Evolutionary conservation across 2,888 invertebrate species (phyloP).

Genomic region (Caenorhabditis uteleia): DNA sequence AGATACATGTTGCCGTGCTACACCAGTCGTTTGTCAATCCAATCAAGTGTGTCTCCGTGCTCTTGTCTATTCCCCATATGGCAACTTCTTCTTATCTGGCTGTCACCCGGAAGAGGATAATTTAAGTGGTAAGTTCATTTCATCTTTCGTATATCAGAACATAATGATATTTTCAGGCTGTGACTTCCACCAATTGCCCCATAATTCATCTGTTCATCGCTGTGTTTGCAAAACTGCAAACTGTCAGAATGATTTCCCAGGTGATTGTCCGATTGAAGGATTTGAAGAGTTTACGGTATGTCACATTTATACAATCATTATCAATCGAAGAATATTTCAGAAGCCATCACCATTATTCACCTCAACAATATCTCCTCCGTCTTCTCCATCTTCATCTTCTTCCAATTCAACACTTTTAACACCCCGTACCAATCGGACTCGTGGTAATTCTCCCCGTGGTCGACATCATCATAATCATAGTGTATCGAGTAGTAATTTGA

Average conservation of each 20-base stretch:
- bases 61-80: slow-evolving; percentile 39
- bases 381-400: not conserved
- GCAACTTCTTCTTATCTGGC: slow-evolving; percentile 47
- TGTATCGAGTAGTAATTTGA: slow-evolving; percentile 8
- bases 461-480: slow-evolving; percentile 33
- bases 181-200: slow-evolving; percentile 37
- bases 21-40: slow-evolving; percentile 23
- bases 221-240: slow-evolving; percentile 42
- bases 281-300: slow-evolving; percentile 17
- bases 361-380: not conserved
- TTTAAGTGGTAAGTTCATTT: slow-evolving; percentile 30
- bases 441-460: not conserved
- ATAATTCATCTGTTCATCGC: slow-evolving; percentile 46
- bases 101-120: slow-evolving; percentile 47
- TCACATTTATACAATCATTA: no score
- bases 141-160: no score
- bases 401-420: not conserved
- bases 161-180: slow-evolving; percentile 38
- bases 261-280: slow-evolving; percentile 35
- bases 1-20: slow-evolving; percentile 39
- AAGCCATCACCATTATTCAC: not conserved
- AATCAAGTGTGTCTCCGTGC: slow-evolving; percentile 44
- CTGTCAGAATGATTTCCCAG: slow-evolving; percentile 47
- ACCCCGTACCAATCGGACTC: not conserved
- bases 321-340: no score